Percentiles rank a stretch among this genome's conserved stretches.
phyloP scores from a whole-genome alignment of 2,888 invertebrate genomes.

The Lagria hirta region DNA sequence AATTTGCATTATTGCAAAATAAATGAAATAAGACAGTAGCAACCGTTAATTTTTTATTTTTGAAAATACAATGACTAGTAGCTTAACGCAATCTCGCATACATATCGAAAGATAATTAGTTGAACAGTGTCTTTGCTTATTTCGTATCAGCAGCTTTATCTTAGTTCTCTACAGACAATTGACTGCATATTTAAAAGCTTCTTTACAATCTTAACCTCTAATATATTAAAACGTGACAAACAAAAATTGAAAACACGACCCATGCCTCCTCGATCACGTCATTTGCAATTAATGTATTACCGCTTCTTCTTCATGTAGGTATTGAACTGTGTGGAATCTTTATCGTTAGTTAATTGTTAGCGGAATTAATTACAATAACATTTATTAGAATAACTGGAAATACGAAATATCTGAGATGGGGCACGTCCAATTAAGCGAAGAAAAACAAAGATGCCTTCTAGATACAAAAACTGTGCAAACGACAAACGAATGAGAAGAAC shows the following conservation, averaged over 20 bases:
- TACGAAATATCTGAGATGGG: slow-evolving; percentile 6
- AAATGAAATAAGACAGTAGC: too few relatives aligned
- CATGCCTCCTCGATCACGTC: slow-evolving; percentile 19
- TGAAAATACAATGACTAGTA: slow-evolving; percentile 40
- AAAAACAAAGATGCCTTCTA: slow-evolving; percentile 9
- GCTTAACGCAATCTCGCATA: slow-evolving; percentile 37
- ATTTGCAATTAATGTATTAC: slow-evolving; percentile 26
- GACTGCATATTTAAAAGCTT: slow-evolving; percentile 26
- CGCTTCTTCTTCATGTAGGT: slow-evolving; percentile 20
- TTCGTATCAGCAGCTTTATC: slow-evolving; percentile 32
- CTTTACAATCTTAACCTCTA: slow-evolving; percentile 27
- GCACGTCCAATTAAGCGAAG: slow-evolving; percentile 16
- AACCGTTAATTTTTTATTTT: too few relatives aligned
- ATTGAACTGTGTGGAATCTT: slow-evolving; percentile 20
- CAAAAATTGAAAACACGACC: slow-evolving; percentile 25
- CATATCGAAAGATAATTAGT: slow-evolving; percentile 41
- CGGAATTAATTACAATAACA: slow-evolving; percentile 20
- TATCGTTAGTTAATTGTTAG: background rate
- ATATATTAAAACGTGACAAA: slow-evolving; percentile 30
- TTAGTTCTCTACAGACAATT: slow-evolving; percentile 24
- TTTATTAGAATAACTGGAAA: slow-evolving; percentile 11
- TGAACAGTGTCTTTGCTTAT: slow-evolving; percentile 38
- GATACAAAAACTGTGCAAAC: slow-evolving; percentile 12
- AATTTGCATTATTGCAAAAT: too few relatives aligned
- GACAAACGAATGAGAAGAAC: slow-evolving; percentile 19